Evolutionary conservation across 1,140 invertebrate species (phyloP).

Genomic region (Scaptodrosophila lebanonensis): DNA sequence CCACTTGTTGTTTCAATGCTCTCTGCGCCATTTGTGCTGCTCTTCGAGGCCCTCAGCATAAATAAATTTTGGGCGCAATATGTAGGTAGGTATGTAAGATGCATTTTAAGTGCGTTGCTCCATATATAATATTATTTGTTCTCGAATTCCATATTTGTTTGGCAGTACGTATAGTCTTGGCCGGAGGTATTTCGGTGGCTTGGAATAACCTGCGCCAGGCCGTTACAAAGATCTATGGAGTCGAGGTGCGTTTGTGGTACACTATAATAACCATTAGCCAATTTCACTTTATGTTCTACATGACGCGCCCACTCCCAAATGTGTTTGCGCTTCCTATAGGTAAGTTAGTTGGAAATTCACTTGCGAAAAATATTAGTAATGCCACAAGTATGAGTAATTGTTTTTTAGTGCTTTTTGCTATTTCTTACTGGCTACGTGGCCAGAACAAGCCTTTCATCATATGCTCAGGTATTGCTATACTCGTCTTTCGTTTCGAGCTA

Average conservation of each 20-base stretch:
- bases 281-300: constrained; percentile 99
- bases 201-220: constrained; percentile 86
- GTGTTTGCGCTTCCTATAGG: constrained; percentile 95
- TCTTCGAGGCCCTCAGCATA: constrained; percentile 83
- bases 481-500: constrained; percentile 95
- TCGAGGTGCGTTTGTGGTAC: constrained; percentile 88
- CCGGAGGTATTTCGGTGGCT: constrained; percentile 84
- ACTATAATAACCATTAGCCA: constrained; percentile 91
- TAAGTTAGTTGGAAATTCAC: constrained; percentile 72
- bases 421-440: constrained; percentile 90
- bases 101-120: too few relatives aligned
- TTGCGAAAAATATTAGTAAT: not conserved
- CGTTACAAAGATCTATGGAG: constrained; percentile 87
- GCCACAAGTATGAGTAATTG: not conserved
- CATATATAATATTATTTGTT: not conserved
- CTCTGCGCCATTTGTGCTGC: constrained; percentile 85
- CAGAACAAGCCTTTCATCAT: constrained; percentile 87
- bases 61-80: constrained; percentile 95
- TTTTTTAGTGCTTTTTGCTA: constrained; percentile 90
- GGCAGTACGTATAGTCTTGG: constrained; percentile 90
- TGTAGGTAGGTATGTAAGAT: constrained; percentile 84
- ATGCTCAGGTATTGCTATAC: constrained; percentile 89
- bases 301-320: constrained; percentile 96
- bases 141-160: constrained; percentile 50
- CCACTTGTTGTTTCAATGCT: constrained; percentile 90